A percentile compares a stretch with the other conserved stretches of the same genome.
These are phyloP conservation scores for Myzus persicae DNA, from an alignment of 1,140 invertebrate species.

Conservation along the genomic window DNA sequence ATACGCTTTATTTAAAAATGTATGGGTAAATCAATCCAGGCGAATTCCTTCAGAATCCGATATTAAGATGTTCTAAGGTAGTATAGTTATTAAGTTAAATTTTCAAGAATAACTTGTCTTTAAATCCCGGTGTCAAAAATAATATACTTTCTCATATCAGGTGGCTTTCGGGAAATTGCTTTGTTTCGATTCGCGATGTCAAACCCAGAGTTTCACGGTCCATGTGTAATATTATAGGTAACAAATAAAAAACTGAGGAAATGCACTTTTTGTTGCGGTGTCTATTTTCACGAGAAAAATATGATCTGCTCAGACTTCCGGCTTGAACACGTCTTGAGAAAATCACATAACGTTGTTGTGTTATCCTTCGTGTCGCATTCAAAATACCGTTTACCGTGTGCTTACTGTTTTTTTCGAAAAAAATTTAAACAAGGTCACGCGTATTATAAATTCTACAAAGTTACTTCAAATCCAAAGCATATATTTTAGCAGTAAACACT, in stretches of 20 bases:
- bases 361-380: not conserved
- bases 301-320: not conserved
- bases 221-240: not conserved
- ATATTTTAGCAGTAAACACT: not conserved
- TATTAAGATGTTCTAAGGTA: not conserved
- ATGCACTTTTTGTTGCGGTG: not conserved
- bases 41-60: no score
- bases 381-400: not conserved
- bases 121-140: not conserved
- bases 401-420: not conserved
- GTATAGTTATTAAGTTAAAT: not conserved
- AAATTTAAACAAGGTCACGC: not conserved
- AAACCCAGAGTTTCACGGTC: not conserved
- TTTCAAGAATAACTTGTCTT: not conserved
- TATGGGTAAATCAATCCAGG: no score
- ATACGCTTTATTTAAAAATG: no score
- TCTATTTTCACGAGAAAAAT: not conserved
- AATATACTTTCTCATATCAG: not conserved
- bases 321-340: not conserved
- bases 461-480: not conserved
- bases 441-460: not conserved
- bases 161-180: not conserved
- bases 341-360: not conserved
- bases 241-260: not conserved
- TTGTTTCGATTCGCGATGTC: not conserved